Conservation (phyloP, 2,888 invertebrate genomes). For the Enchytraeus crypticus region DNA sequence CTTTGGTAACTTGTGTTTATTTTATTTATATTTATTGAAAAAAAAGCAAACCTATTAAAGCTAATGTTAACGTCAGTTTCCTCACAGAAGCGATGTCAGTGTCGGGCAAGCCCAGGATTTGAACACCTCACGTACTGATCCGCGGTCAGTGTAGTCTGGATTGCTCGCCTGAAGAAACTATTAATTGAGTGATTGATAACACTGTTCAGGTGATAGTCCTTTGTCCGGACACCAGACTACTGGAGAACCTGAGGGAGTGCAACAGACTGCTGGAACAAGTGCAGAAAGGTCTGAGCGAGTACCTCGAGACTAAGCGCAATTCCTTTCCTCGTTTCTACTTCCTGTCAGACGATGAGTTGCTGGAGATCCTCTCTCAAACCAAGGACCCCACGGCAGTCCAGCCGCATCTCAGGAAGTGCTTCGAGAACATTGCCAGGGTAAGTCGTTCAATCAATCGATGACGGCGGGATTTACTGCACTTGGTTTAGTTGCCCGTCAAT, state of each 20-base stretch:
- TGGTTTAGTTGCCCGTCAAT: no score
- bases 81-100: no score
- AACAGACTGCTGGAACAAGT: constrained; percentile 54
- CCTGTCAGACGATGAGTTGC: constrained; percentile 49
- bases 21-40: no score
- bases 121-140: no score
- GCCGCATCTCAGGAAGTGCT: constrained; percentile 68
- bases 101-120: no score
- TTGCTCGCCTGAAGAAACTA: no score
- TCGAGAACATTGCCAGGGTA: constrained; percentile 65
- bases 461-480: neutral
- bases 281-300: constrained; percentile 49
- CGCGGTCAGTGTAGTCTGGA: no score
- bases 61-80: no score
- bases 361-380: constrained; percentile 50
- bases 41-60: no score
- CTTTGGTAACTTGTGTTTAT: no score
- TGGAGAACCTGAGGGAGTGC: constrained; percentile 64
- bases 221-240: constrained; percentile 51
- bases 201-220: constrained; percentile 49
- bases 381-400: constrained; percentile 51
- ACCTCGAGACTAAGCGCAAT: constrained; percentile 49
- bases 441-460: neutral
- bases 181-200: no score
- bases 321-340: constrained; percentile 54